These are phyloP conservation scores for Tribolium freemani DNA, from an alignment of 2,888 invertebrate species.

Conservation along the genomic window DNA sequence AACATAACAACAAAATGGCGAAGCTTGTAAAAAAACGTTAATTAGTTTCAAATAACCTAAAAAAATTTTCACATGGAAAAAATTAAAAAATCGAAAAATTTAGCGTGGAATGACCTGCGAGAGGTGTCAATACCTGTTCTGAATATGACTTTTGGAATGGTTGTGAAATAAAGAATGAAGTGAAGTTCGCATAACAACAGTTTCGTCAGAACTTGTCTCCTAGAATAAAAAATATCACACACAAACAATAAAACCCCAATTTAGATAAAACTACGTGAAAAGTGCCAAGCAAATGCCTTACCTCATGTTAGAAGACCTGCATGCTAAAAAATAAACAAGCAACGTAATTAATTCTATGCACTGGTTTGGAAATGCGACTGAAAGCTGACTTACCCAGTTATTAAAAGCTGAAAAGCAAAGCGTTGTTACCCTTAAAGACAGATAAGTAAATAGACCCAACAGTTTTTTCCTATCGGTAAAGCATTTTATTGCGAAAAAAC, in stretches of 20 bases:
- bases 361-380: not conserved
- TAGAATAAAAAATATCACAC: slow-evolving; percentile 48
- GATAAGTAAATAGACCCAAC: slow-evolving; percentile 12
- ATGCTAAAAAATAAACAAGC: slow-evolving; percentile 55
- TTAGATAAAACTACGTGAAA: slow-evolving; percentile 29
- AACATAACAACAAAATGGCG: no score
- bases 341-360: slow-evolving; percentile 39
- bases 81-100: no score
- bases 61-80: no score
- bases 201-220: slow-evolving; percentile 60
- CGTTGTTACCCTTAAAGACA: slow-evolving; percentile 46
- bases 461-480: slow-evolving; percentile 8
- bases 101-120: no score
- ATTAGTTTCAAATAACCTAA: no score
- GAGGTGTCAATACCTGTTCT: slow-evolving; percentile 27
- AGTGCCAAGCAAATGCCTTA: slow-evolving; percentile 53
- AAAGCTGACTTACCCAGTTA: slow-evolving; percentile 35
- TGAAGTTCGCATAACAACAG: slow-evolving; percentile 58
- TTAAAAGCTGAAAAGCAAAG: slow-evolving; percentile 38
- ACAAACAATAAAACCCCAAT: slow-evolving; percentile 42
- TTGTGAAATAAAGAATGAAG: slow-evolving; percentile 63
- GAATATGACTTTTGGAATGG: slow-evolving; percentile 57
- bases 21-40: no score
- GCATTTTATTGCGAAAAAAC: slow-evolving; percentile 8
- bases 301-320: slow-evolving; percentile 57